Percentiles rank a stretch among this genome's conserved stretches.
phyloP scores from a whole-genome alignment of 2,888 invertebrate species.

The Platypus cylindrus region DNA sequence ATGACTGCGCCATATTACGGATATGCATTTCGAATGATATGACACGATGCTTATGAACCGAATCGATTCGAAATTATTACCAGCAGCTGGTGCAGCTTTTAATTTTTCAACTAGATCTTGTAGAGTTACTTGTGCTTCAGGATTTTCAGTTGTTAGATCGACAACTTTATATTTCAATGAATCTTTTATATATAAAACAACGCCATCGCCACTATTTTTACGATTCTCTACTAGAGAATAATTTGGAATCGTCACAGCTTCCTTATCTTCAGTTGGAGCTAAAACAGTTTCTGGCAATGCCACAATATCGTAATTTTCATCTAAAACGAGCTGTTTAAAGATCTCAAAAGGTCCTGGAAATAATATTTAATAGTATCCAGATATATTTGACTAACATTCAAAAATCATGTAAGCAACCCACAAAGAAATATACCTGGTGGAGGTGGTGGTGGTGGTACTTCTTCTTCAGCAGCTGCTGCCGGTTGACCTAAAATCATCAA shows the following conservation, averaged over 20 bases:
- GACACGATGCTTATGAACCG: conserved; percentile 6
- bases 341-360: conserved; percentile 25
- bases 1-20: no score
- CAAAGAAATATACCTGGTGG: conserved; percentile 8
- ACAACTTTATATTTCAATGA: conserved; percentile 27
- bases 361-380: no score
- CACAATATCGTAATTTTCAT: conserved; percentile 26
- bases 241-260: conserved; percentile 24
- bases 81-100: conserved; percentile 21
- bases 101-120: conserved; percentile 24
- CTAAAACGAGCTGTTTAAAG: conserved; percentile 25
- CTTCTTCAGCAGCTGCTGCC: conserved; percentile 24
- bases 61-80: conserved; percentile 10
- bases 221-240: conserved; percentile 26
- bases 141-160: conserved; percentile 21
- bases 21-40: background rate
- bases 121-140: conserved; percentile 23
- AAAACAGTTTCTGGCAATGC: conserved; percentile 25
- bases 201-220: conserved; percentile 25
- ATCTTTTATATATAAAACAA: conserved; percentile 26
- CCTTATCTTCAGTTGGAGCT: conserved; percentile 25
- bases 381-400: background rate
- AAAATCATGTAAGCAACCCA: background rate
- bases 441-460: conserved; percentile 21
- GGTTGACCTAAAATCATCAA: conserved; percentile 1